Evolutionary conservation across 1,140 invertebrate species (phyloP), one percentile per base, ranked within the genome.

Genomic region (Zaprionus capensis): DNA sequence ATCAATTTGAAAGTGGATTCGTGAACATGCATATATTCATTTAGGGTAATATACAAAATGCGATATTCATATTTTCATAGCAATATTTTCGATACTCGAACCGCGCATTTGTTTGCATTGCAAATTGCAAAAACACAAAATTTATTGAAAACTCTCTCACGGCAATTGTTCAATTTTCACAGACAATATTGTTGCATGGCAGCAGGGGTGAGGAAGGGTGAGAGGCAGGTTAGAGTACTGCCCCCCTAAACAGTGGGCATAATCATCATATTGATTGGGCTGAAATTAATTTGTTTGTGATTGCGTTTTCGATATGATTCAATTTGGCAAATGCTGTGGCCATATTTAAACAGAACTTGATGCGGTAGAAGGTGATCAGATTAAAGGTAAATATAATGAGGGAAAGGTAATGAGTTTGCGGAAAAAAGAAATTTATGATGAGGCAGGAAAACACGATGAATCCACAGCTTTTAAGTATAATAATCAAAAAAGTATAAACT

Each of bases 221-320:
- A 24, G 36, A 2, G 34, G 22, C 49, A 24, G 15, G 49, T 44
- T 31, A 11, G 61, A 51, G 73, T 17, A 17, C n/a, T 17, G n/a
- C 20, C 41, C n/a, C n/a, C 1, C 20, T 24, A 7, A 17, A 34
- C 28, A 5, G n/a, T 4, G 7, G 17, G 20, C 20, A 51, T 24
- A 51, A 26, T 24, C 51, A 78, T 75, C 36, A 67, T 68, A 28
- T 74, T 81, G 78, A 69, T 85, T 85, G 49, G 58, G 51, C 22
- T 53, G 65, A 78, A 84, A 86, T 81, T 53, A 63, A 75, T 56
- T 62, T 56, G 15, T 14, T 59, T 70, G 76, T 77, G 55, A 78
- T 87, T 73, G 69, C 51, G 53, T 71, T 65, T 64, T 1, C 12
- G 11, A 44, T 63, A 26, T 41, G 38, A 77, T 79, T 86, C 72